phyloP scores from a whole-genome alignment of 2,113 vertebrate species.

The Capricornis sumatraensis region DNA sequence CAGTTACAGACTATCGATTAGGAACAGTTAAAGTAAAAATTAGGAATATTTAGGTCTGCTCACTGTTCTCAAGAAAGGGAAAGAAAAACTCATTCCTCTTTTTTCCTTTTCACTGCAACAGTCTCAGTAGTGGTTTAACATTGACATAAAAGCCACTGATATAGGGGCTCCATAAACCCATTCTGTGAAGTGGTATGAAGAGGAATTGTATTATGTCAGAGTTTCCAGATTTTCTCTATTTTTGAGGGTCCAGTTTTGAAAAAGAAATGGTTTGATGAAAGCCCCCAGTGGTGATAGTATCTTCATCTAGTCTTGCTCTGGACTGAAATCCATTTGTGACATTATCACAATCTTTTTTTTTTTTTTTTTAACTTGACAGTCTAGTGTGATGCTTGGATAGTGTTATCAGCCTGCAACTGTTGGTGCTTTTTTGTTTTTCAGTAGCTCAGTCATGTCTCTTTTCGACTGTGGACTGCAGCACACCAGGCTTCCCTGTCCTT shows the following conservation, averaged over 20 bases:
- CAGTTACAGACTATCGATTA: not conserved
- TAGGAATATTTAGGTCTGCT: not conserved
- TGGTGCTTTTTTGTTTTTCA: not conserved
- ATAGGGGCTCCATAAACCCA: conserved; percentile 86
- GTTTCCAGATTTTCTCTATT: conserved; percentile 74
- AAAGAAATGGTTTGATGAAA: conserved; percentile 88
- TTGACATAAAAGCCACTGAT: conserved; percentile 86
- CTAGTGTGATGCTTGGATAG: conserved; percentile 83
- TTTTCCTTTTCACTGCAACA: not conserved
- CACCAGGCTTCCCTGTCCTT: not conserved
- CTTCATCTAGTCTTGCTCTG: conserved; percentile 80
- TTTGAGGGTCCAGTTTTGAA: conserved; percentile 75
- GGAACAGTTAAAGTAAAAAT: not conserved
- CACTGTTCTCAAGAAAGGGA: not conserved
- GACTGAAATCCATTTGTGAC: conserved; percentile 90
- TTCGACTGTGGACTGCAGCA: not conserved
- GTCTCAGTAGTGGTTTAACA: conserved; percentile 85
- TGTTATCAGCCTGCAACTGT: conserved; percentile 76
- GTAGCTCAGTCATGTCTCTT: not conserved
- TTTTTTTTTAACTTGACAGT: not conserved
- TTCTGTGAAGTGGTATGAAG: conserved; percentile 89
- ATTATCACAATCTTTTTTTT: conserved; percentile 78
- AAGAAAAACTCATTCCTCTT: not conserved
- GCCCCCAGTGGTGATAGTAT: conserved; percentile 87
- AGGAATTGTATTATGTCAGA: conserved; percentile 87